Base-by-base conservation (phyloP, 2,113 vertebrate genomes). In the Erpornis zantholeuca region DNA sequence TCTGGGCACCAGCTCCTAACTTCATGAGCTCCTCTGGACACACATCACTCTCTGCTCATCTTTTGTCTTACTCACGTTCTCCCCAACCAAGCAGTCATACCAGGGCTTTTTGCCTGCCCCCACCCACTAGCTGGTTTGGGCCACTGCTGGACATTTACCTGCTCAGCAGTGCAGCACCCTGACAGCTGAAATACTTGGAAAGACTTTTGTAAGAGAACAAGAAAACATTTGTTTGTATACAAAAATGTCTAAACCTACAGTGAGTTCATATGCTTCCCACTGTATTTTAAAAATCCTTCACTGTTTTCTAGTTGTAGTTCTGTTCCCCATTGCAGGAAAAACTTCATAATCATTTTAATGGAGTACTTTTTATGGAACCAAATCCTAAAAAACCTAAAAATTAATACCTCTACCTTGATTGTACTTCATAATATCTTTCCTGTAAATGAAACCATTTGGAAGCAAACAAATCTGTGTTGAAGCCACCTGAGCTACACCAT, bases 71-170 rank as follows among this genome's bases (percentile, higher is more conserved):
- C 28, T 66, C 12, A 7, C 18, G 2, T 82, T 88, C 29, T 8
- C 8, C 12, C 20, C 71, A 88, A 50, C 5, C 24, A 61, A 36
- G 3, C 20, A 54, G 49, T n/a, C 8, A 6, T 11, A 15, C 17
- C 33, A 87, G 40, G 33, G 33, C 16, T 80, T 81, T 81, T 60
- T 47, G 25, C 10, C 35, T 28, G 8, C 14, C 42, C 23, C 15
- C 11, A 66, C 3, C 3, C 20, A 50, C 11, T 22, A 28, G 8
- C 0, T 49, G 25, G 5, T 45, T 36, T 0, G 3, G 66, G 13
- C 9, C 38, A 31, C 25, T 40, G 28, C 25, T 57, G 31, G 28
- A 25, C 22, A 29, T 40, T 40, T 76, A 63, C 23, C 35, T 54
- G 36, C 24, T 10, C 22, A 90, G 28, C 15, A 84, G 45, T 21